Conservation (phyloP, 2,797 vertebrate species). For the Pteropus rufus region DNA sequence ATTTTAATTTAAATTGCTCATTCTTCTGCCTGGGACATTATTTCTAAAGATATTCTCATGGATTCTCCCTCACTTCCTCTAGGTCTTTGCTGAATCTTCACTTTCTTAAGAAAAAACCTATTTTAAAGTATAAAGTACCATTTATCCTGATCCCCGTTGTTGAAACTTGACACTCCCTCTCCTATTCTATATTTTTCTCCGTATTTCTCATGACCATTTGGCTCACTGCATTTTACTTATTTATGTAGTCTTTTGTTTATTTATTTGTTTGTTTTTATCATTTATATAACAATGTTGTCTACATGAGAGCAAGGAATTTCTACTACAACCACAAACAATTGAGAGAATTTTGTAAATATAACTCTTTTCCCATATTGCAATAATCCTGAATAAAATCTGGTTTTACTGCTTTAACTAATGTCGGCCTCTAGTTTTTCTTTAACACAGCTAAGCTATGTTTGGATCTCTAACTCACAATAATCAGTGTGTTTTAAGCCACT, state of each 20-base stretch:
- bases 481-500: background rate
- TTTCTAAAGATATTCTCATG: background rate
- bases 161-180: background rate
- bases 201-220: background rate
- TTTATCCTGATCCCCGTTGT: background rate
- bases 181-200: background rate
- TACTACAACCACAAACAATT: background rate
- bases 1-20: background rate
- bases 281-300: background rate
- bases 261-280: background rate
- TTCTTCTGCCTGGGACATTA: background rate
- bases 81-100: background rate
- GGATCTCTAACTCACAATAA: background rate
- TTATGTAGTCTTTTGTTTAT: background rate
- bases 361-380: background rate
- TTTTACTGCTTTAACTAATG: background rate
- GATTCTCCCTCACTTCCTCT: background rate
- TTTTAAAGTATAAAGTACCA: background rate
- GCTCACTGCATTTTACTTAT: background rate
- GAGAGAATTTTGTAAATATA: background rate
- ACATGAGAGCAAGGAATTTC: background rate
- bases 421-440: background rate
- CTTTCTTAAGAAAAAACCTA: background rate
- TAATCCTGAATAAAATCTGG: background rate
- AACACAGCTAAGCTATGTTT: background rate